Evolutionary conservation across 2,797 vertebrate genomes (phyloP), one percentile per base, ranked within the genome.

Genomic region (Eremophila alpestris): DNA sequence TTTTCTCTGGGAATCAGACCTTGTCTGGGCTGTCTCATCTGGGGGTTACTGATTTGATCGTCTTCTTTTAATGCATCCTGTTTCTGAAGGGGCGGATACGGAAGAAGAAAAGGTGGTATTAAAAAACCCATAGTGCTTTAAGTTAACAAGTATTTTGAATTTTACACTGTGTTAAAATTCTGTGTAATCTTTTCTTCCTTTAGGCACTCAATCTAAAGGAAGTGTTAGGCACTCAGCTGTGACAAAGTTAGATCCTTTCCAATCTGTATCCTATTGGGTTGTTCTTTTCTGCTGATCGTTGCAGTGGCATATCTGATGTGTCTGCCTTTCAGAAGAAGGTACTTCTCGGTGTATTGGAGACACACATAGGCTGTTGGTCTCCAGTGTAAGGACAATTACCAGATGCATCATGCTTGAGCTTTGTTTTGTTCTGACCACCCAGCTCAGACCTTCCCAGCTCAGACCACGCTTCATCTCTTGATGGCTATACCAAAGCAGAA

Each of bases 41-140:
- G 7, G 9, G 26, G 1, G 0, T 60, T 87, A 30, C 6, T 30
- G 8, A 30, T 52, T 77, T 75, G 13, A 24, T 74, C 0, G 0
- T 74, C 20, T 26, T 95, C 21, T 70, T 68, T 83, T 52, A 45
- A 43, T 18, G 32, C 9, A 58, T 27, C 7, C 29, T 64, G 1
- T 55, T 77, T 64, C 21, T 82, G 67, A 71, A 84, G 30, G 34
- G 46, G 4, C 2, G 20, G 45, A 29, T 71, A 22, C 1, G 45
- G 40, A 34, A 65, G 49, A 90, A 43, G 5, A 76, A 80, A 58
- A 83, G 15, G 1, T 40, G 8, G 1, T 71, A 5, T 56, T 80
- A 41, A 74, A 75, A 75, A 32, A 0, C 4, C 7, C 16, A 6
- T 20, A 51, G 19, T 41, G 14, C 18, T 79, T 89, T 17, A 65